Evolutionary conservation across 2,113 vertebrate species (phyloP), one percentile per base, ranked within the genome.

Genomic region (Sinosuthora webbiana): DNA sequence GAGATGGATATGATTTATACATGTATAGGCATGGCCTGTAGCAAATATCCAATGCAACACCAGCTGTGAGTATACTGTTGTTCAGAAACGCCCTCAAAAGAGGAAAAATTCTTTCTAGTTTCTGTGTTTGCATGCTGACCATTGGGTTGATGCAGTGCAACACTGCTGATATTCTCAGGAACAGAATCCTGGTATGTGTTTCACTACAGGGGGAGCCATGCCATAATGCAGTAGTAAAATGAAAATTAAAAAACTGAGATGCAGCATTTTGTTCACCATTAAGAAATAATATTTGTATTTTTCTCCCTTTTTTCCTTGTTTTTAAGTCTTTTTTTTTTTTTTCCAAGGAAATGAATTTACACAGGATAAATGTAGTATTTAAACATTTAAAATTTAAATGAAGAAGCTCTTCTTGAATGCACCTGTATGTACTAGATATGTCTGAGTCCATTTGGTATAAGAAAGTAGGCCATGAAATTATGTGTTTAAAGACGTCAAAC

Each of bases 381-480:
- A 98, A 98, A 95, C 96, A 96, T 95, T 97, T 90, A 97, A 98
- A 96, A 97, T 97, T 93, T 87, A 97, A 97, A 97, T 96, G 17
- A 94, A 95, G 55, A 86, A 87, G 96, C 95, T 96, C 31, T n/a
- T 95, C 75, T 87, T 94, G 69, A 78, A 94, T 95, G 63, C 27
- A 96, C 83, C 92, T 97, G 45, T 78, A 71, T 16, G 25, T 96
- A 90, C 82, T 91, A 91, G 91, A 97, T 96, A 87, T 96, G 93
- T 96, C 95, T 94, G 90, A 97, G 94, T 96, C 91, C 83, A 91
- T 92, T 97, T 97, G 52, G 57, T 91, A 69, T 78, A 89, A 88
- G 75, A 97, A 98, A 97, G 60, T 83, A 96, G 96, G 97, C 90
- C 94, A 95, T 50, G 87, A 97, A 97, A 96, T 96, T 95, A 91